A percentile compares a stretch with the other conserved stretches of the same genome.
phyloP scores from a whole-genome alignment of 1,140 invertebrate species.

The Argopecten irradians region DNA sequence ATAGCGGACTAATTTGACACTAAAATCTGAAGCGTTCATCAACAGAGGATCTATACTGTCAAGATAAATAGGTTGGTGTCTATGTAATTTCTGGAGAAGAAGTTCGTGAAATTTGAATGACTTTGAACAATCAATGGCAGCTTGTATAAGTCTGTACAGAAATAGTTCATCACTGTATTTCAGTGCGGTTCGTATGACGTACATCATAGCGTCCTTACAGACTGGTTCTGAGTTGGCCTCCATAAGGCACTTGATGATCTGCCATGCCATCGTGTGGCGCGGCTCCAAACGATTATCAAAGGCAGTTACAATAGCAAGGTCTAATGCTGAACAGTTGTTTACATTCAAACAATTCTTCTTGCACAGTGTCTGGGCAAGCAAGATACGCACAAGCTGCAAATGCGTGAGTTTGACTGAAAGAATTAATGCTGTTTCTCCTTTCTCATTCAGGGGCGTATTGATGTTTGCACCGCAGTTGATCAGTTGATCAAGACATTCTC shows the following conservation, averaged over 20 bases:
- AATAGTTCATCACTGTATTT: conserved; percentile 56
- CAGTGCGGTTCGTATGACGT: conserved; percentile 58
- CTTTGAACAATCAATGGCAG: conserved; percentile 35
- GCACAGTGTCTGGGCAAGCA: conserved; percentile 49
- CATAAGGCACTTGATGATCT: conserved; percentile 56
- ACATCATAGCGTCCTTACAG: conserved; percentile 62
- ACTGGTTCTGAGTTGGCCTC: conserved; percentile 55
- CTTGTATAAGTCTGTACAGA: conserved; percentile 51
- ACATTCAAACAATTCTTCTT: conserved; percentile 57
- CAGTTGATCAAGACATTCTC: conserved; percentile 28
- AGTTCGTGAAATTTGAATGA: conserved; percentile 53
- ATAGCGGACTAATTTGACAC: conserved; percentile 55
- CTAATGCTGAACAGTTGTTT: conserved; percentile 59
- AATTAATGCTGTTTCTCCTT: conserved; percentile 58
- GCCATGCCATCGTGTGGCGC: conserved; percentile 55
- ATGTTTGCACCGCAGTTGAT: conserved; percentile 39
- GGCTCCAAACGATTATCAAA: conserved; percentile 59
- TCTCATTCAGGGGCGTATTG: conserved; percentile 56
- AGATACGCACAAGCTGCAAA: conserved; percentile 36
- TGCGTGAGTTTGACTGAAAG: conserved; percentile 57
- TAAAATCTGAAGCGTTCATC: conserved; percentile 52
- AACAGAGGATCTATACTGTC: conserved; percentile 45
- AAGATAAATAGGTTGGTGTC: conserved; percentile 58
- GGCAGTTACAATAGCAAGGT: conserved; percentile 59
- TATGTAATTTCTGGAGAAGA: conserved; percentile 57